These are phyloP conservation scores for Zaprionus gabonicus DNA, from an alignment of 1,140 invertebrate genomes.

Conservation along the genomic window DNA sequence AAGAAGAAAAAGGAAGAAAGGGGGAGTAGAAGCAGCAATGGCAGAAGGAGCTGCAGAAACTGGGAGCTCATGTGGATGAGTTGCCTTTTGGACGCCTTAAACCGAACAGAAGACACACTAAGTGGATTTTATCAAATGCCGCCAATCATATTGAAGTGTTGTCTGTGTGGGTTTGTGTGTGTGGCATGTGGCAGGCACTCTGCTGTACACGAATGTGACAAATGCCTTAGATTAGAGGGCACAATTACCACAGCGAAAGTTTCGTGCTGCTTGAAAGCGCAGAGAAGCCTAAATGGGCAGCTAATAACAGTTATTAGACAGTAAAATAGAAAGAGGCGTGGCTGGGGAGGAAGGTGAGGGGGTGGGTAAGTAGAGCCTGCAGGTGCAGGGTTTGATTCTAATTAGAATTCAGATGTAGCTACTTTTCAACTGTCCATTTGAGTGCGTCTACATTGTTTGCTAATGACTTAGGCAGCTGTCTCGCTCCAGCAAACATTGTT, in stretches of 20 bases:
- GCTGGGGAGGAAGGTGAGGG: background rate
- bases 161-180: constrained; percentile 24
- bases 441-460: constrained; percentile 14
- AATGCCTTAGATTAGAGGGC: constrained; percentile 24
- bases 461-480: constrained; percentile 23
- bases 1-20: background rate
- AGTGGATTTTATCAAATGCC: constrained; percentile 75
- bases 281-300: constrained; percentile 18
- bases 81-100: constrained; percentile 22
- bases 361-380: background rate
- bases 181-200: constrained; percentile 34
- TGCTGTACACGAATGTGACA: constrained; percentile 5
- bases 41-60: background rate
- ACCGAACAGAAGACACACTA: constrained; percentile 37
- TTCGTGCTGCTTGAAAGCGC: constrained; percentile 23
- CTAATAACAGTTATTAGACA: constrained; percentile 47
- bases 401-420: constrained; percentile 4
- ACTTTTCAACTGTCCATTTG: constrained; percentile 37
- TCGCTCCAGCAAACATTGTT: background rate
- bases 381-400: background rate
- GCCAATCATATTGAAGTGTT: constrained; percentile 28
- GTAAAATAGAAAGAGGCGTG: background rate
- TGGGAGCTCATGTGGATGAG: background rate
- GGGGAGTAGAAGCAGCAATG: background rate
- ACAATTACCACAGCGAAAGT: constrained; percentile 24